A percentile compares a stretch with the other conserved stretches of the same genome.
These are phyloP conservation scores for Pangasius djambal DNA, from an alignment of 2,797 vertebrate genomes.

Conservation along the genomic window DNA sequence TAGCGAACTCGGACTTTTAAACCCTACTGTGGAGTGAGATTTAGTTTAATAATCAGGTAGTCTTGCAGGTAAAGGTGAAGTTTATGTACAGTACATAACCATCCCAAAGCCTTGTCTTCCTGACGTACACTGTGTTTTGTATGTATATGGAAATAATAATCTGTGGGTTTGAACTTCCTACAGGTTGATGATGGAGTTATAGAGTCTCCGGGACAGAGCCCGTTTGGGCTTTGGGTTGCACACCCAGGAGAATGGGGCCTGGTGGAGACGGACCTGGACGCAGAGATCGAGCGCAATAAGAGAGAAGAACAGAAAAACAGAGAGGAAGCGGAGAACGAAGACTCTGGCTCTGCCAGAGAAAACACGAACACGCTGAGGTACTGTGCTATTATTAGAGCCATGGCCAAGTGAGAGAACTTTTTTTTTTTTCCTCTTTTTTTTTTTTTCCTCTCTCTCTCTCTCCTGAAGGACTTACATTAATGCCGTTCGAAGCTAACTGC, in stretches of 20 bases:
- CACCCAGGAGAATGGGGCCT: conserved; percentile 49
- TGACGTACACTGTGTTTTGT: neutral
- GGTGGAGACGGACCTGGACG: conserved; percentile 47
- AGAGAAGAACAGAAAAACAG: conserved; percentile 39
- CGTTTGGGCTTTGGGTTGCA: conserved; percentile 38
- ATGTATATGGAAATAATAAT: neutral
- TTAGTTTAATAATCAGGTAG: neutral
- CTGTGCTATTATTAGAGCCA: conserved; percentile 64
- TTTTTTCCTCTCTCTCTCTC: too few species aligned
- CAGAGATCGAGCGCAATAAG: conserved; percentile 45
- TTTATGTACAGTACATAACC: neutral
- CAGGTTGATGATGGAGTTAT: conserved; percentile 41
- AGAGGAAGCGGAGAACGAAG: conserved; percentile 34
- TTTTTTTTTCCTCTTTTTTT: neutral
- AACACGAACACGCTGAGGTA: conserved; percentile 69
- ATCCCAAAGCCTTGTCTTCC: neutral
- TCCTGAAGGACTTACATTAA: conserved; percentile 51
- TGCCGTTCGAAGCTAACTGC: conserved; percentile 40
- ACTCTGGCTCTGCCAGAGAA: conserved; percentile 53
- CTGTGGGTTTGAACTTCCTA: neutral
- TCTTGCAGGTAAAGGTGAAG: neutral
- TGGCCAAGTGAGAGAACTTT: conserved; percentile 27
- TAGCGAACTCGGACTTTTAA: neutral
- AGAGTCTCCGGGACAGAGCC: conserved; percentile 51
- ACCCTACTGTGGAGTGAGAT: neutral